These are phyloP conservation scores for Xyliphius kryptos DNA, from an alignment of 2,113 vertebrate species.

Conservation along the genomic window DNA sequence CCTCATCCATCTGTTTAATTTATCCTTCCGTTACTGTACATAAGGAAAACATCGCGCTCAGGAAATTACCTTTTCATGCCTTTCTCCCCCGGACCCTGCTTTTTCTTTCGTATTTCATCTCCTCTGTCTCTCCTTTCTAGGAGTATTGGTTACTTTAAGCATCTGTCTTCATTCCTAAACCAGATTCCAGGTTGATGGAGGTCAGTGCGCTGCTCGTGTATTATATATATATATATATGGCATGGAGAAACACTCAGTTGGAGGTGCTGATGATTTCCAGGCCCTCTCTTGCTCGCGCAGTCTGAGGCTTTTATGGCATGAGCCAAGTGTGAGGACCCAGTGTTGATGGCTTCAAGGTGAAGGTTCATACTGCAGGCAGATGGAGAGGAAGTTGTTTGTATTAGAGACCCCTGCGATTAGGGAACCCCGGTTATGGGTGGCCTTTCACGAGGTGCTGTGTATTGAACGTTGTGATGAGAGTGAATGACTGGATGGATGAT, in stretches of 20 bases:
- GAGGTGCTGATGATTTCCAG: constrained; percentile 28
- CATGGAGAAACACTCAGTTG: constrained; percentile 1
- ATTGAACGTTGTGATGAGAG: no score
- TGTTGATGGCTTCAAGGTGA: constrained; percentile 8
- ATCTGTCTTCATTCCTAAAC: constrained; percentile 9
- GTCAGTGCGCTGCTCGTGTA: constrained; percentile 1
- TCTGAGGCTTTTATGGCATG: constrained; percentile 11
- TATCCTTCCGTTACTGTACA: constrained; percentile 43
- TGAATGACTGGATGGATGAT: no score
- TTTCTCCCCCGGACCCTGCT: constrained; percentile 18
- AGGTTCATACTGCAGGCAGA: constrained; percentile 7
- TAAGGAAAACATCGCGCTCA: constrained; percentile 38
- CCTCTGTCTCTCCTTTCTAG: neutral
- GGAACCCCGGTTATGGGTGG: no score
- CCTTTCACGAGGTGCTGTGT: no score
- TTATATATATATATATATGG: neutral
- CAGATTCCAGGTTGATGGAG: constrained; percentile 2
- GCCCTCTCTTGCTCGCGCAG: neutral
- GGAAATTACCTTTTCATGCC: constrained; percentile 47
- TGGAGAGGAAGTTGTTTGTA: constrained; percentile 6
- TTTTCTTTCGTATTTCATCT: neutral
- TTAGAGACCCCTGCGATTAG: neutral
- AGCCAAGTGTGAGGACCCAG: constrained; percentile 26
- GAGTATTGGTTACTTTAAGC: neutral
- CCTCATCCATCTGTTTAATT: constrained; percentile 33